These are phyloP conservation scores for Mamestra brassicae DNA, from an alignment of 2,888 invertebrate genomes.

Conservation along the genomic window DNA sequence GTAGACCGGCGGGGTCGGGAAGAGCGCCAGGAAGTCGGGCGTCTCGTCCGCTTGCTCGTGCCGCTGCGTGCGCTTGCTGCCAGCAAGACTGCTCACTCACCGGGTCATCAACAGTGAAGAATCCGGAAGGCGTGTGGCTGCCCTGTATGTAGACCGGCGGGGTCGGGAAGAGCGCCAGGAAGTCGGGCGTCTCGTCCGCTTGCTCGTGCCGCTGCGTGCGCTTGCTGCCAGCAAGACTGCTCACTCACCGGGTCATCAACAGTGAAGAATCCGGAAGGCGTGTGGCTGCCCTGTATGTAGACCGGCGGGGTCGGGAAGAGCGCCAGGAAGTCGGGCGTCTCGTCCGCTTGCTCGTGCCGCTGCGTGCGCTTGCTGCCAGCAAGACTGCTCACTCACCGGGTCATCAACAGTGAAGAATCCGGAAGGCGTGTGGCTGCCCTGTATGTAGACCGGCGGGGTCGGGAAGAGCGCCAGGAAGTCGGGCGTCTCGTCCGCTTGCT, in stretches of 20 bases:
- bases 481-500: not conserved
- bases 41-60: not conserved
- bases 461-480: not conserved
- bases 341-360: not conserved
- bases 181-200: not conserved
- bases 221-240: not conserved
- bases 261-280: not conserved
- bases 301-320: not conserved
- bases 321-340: not conserved
- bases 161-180: not conserved
- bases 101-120: not conserved
- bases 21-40: not conserved
- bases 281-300: not conserved
- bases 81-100: not conserved
- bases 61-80: not conserved
- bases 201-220: not conserved
- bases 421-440: slow-evolving; percentile 1
- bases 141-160: not conserved
- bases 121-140: not conserved
- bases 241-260: not conserved
- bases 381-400: not conserved
- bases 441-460: not conserved
- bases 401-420: not conserved
- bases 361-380: not conserved
- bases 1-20: not conserved